Percentiles rank a stretch among this genome's conserved stretches.
phyloP scores from a whole-genome alignment of 2,113 vertebrate species.

The Camelus bactrianus region DNA sequence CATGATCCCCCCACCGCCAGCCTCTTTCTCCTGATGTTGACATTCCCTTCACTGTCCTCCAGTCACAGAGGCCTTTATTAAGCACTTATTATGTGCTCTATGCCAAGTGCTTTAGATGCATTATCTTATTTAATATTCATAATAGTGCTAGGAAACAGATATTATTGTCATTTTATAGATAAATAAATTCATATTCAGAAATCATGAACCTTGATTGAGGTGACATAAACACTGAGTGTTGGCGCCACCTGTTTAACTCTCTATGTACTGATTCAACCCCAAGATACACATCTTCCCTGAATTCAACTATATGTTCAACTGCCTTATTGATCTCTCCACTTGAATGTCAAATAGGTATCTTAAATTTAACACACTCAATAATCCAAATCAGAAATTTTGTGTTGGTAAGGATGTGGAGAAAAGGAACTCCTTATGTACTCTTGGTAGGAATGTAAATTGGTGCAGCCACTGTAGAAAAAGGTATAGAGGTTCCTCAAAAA shows the following conservation, averaged over 20 bases:
- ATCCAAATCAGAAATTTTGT: background rate
- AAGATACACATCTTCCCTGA: background rate
- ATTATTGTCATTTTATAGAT: background rate
- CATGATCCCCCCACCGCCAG: no score
- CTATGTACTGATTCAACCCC: background rate
- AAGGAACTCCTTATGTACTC: no score
- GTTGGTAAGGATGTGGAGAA: no score
- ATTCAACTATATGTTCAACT: background rate
- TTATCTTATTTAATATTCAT: slow-evolving; percentile 47
- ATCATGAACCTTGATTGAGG: background rate
- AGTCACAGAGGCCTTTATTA: background rate
- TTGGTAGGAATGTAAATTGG: no score
- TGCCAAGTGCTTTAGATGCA: background rate
- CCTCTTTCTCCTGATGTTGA: background rate
- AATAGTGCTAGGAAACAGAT: background rate
- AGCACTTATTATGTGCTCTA: background rate
- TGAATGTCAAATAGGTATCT: background rate
- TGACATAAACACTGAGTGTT: background rate
- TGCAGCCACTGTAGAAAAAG: no score
- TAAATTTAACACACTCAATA: background rate
- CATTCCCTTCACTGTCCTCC: background rate
- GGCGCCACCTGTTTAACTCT: background rate
- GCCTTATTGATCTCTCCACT: background rate
- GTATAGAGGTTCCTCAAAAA: no score
- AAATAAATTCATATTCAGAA: slow-evolving; percentile 15